Conservation (phyloP, 1,140 invertebrate species). For the Scaptomyza pallida region DNA sequence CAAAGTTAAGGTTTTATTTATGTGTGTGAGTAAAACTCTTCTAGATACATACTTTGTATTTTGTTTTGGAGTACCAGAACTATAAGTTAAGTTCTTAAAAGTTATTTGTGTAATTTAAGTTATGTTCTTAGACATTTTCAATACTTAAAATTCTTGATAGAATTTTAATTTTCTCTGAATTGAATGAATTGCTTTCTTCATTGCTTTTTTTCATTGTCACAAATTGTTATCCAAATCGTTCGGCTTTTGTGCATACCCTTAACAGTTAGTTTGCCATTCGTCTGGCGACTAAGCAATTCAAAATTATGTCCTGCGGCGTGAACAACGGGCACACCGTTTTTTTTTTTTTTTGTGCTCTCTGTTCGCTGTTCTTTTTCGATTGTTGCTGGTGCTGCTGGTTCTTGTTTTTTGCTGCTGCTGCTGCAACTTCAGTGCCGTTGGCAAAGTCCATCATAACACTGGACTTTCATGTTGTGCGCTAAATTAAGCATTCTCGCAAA, state of each 20-base stretch:
- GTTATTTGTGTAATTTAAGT: too few species aligned
- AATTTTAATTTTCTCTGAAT: too few species aligned
- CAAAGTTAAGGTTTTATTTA: background rate
- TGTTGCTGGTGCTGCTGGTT: constrained; percentile 9
- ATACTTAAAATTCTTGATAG: too few species aligned
- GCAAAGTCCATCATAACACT: constrained; percentile 36
- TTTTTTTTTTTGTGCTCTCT: too few species aligned
- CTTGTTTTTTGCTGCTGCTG: too few species aligned
- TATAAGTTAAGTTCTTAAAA: too few species aligned
- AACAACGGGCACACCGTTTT: constrained; percentile 38
- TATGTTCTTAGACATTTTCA: too few species aligned
- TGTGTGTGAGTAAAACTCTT: background rate
- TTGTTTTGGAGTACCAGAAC: too few species aligned
- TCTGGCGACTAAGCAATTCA: constrained; percentile 60
- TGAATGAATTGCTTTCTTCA: too few species aligned
- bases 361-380: constrained; percentile 33
- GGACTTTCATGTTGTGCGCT: constrained; percentile 70
- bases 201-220: background rate
- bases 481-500: constrained; percentile 72
- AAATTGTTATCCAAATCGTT: background rate
- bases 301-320: constrained; percentile 72
- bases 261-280: background rate
- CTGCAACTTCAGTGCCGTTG: constrained; percentile 26
- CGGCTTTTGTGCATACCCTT: constrained; percentile 7
- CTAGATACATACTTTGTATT: too few species aligned